Base-by-base conservation (phyloP, 1,140 invertebrate genomes). In the Lordiphosa mommai region DNA sequence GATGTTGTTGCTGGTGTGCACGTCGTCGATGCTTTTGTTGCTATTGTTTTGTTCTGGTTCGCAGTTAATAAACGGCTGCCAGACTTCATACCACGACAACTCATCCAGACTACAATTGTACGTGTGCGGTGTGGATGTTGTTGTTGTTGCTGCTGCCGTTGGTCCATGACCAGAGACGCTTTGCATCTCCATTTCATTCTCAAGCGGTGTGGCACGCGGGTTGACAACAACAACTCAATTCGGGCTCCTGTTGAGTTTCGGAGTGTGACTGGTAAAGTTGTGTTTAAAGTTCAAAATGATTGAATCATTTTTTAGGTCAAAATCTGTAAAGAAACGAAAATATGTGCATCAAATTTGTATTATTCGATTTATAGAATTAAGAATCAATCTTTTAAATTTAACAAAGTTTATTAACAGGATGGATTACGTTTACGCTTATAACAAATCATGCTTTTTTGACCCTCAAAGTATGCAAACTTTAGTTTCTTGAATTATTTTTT, bases 181-280 rank as follows among this genome's bases (percentile, higher is more conserved):
- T 86, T 86, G 86, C 86, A 87, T 69, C 82, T 84, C 86, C 86
- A 88, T 88, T 84, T 88, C 86, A 88, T 87, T 86, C 65, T 86
- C 79, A 84, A 86, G 86, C 86, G 72, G 84, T 87, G 47, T 43
- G 40, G 48, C 72, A 43, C 37, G 40, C 47, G 60, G 32, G 23
- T 53, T 46, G 37, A 50, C 56, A 71, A 67, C 56, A 57, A 61
- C 59, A 66, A 63, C 64, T 51, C 17, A 29, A 12, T 29, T 20
- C 23, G 14, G 27, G 43, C 51, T 34, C 44, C 49, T 52, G 52
- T 60, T 61, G 63, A 34, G 43, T 10, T 48, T 14, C 4, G 7
- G 6, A n/a, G n/a, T 41, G 6, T 20, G 2, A 27, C 20, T 23
- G 6, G 23, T 27, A 4, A 4, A 27, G 5, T 6, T 7, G 7